Base-by-base conservation (phyloP, 2,888 invertebrate species). In the Drosophila subquinaria region DNA sequence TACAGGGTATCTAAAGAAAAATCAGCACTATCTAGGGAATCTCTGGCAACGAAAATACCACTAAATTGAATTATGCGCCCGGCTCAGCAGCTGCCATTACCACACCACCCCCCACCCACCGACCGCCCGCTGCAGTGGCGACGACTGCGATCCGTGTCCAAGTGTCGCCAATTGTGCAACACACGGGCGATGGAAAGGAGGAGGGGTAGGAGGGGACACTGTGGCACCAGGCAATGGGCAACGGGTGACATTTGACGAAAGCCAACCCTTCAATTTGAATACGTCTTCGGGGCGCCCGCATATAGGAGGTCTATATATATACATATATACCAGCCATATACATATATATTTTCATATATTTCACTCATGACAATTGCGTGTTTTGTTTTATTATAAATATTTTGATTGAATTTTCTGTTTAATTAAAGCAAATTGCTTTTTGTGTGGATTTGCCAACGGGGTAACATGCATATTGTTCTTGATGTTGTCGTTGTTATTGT, bases 371-470 rank as follows among this genome's bases (percentile, higher is more conserved):
- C 79, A 77, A 75, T 75, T 70, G 79, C 75, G 74, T 69, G 62
- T 68, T 76, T 71, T 76, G 73, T 71, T 82, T 82, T 82, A 88
- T 84, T 68, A 80, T 78, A 86, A 89, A 86, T 86, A 86, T 86
- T 86, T 89, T 86, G 89, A 86, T 86, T 86, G 89, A 86, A 86
- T 86, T 86, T 86, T 78, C 88, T 88, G 88, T 82, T 86, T 86
- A 86, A 86, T 86, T 86, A 89, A 86, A 86, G 75, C 88, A 85
- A 85, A 89, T 89, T 78, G 81, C 71, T 74, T 80, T 69, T 59
- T 69, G 27, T 79, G 33, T 79, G 68, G 65, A 76, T 63, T 69
- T 66, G 73, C 61, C 73, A 65, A 62, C 43, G 74, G 69, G 45
- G 23, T 9, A 38, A 45, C 36, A 50, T 10, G 43, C 67, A 27